A percentile compares a stretch with the other conserved stretches of the same genome.
phyloP scores from a whole-genome alignment of 1,140 invertebrate species.

The Saccostrea glomerata region DNA sequence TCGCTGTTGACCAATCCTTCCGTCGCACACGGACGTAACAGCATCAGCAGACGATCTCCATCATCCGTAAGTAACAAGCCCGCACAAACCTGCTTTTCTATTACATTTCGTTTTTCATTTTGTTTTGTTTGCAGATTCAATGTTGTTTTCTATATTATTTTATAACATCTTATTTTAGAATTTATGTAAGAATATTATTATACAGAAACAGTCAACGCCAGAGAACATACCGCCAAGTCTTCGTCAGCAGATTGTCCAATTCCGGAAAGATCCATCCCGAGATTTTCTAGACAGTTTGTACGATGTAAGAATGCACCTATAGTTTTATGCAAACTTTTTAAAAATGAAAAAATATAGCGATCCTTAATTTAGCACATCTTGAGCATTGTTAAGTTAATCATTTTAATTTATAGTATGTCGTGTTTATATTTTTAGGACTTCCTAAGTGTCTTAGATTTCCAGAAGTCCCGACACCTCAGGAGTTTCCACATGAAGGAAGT shows the following conservation, averaged over 20 bases:
- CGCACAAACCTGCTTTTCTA: neutral
- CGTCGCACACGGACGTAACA: constrained; percentile 42
- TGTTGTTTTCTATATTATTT: neutral
- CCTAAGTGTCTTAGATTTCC: constrained; percentile 52
- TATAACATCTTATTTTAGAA: constrained; percentile 7
- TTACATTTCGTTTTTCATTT: neutral
- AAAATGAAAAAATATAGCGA: no score
- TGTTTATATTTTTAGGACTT: constrained; percentile 51
- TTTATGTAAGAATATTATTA: constrained; percentile 27
- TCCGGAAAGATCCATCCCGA: constrained; percentile 50
- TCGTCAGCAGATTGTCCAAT: constrained; percentile 44
- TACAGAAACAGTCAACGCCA: constrained; percentile 27
- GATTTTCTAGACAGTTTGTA: constrained; percentile 52
- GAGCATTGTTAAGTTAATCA: no score
- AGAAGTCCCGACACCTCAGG: constrained; percentile 56
- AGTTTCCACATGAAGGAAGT: constrained; percentile 54
- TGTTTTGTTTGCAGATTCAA: neutral
- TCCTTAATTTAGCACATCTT: no score
- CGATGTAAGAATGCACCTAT: constrained; percentile 40
- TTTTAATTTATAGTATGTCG: neutral
- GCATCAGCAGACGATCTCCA: constrained; percentile 25
- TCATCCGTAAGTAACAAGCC: constrained; percentile 1
- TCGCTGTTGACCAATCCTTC: constrained; percentile 51
- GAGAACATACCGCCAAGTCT: constrained; percentile 45
- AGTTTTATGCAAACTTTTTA: no score